Percentiles rank a stretch among this genome's conserved stretches.
These are phyloP conservation scores for Hyposoter dolosus DNA, from an alignment of 2,888 invertebrate genomes.

Conservation along the genomic window DNA sequence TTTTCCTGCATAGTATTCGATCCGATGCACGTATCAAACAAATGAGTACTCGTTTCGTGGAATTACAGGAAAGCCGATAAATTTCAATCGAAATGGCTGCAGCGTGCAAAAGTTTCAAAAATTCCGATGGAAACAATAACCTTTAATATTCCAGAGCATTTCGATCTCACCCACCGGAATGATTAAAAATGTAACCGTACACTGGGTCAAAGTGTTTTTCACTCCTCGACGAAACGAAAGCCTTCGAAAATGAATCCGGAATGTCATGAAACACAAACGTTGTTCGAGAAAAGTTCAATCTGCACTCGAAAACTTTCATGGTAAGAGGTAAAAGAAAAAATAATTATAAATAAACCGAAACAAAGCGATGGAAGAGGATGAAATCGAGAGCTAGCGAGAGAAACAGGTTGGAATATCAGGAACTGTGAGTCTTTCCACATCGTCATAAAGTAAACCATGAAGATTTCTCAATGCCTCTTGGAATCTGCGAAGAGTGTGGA, in stretches of 20 bases:
- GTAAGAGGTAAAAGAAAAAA: neutral
- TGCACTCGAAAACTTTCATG: neutral
- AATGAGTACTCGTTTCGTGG: neutral
- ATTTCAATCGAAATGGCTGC: neutral
- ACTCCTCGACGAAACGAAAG: neutral
- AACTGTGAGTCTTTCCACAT: constrained; percentile 29
- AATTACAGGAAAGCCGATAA: neutral
- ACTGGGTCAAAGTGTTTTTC: neutral
- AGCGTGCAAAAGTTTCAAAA: neutral
- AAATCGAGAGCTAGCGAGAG: constrained; percentile 28
- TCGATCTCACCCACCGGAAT: neutral
- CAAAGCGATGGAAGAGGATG: neutral
- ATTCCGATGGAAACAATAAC: neutral
- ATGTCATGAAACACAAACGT: neutral
- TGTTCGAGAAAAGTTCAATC: constrained; percentile 32
- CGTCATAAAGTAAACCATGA: constrained; percentile 47
- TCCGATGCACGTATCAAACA: neutral
- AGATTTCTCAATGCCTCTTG: constrained; percentile 58
- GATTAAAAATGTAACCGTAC: neutral
- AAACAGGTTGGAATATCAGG: constrained; percentile 21
- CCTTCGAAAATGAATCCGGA: neutral
- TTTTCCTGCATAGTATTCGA: neutral
- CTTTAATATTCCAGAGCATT: neutral
- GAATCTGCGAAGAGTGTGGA: constrained; percentile 7
- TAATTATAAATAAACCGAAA: neutral